Evolutionary conservation across 2,888 invertebrate genomes (phyloP), one percentile per base, ranked within the genome.

Genomic region (Iphiclides podalirius): DNA sequence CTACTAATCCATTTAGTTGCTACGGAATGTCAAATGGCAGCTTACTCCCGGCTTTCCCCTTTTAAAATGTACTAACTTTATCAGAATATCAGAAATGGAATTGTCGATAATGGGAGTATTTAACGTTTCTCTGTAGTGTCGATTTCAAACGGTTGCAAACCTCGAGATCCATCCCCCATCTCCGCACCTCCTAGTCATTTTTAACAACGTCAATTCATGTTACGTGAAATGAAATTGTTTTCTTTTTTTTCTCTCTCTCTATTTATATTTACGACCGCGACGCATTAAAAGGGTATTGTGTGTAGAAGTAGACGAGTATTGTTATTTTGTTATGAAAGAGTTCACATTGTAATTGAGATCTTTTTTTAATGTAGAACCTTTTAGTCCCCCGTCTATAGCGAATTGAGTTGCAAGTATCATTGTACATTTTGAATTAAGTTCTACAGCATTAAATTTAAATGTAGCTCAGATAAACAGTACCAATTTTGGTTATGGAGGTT

Each of bases 151-250:
- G 39, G 26, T 12, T 40, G 16, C 16, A 26, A 17, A 38, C 12
- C 12, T 44, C n/a, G n/a, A n/a, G n/a, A 20, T 20, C 6, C 20
- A 4, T 20, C 20, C 4, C 4, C 20, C 35, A 15, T 20, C 16
- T 36, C 41, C 28, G 41, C 23, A 28, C 57, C 50, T 52, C 64
- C 59, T 65, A 64, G 65, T 62, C 67, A 65, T 59, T 66, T 59
- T 61, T 64, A 65, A 54, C 58, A 58, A 58, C 45, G 52, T 60
- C 37, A 33, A 28, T 35, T 38, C 31, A 16, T 31, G 6, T 48
- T 31, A 20, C 11, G 31, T 31, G 8, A 35, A 31, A 34, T 47
- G 28, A 20, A 47, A 47, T 37, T 36, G 31, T 26, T 20, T 34
- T 47, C n/a, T n/a, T n/a, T 38, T 41, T 26, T 26, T 1, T 26